Conservation (phyloP, 1,140 invertebrate genomes). For the Drosophila funebris region DNA sequence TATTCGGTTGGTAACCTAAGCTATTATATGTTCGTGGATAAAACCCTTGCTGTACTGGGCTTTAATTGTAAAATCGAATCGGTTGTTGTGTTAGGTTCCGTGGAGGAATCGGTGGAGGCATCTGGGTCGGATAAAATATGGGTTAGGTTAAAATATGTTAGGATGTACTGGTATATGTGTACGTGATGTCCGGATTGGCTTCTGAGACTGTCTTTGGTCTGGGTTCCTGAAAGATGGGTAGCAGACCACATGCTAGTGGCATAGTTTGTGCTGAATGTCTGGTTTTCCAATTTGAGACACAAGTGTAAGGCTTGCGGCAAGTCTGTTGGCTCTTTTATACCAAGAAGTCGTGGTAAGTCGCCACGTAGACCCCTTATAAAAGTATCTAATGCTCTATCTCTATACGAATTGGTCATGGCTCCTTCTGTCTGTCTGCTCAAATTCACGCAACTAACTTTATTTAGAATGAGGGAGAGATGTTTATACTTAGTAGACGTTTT, state of each 20-base stretch:
- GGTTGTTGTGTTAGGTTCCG: background rate
- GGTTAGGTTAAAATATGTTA: background rate
- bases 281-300: constrained; percentile 33
- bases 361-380: constrained; percentile 17
- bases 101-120: background rate
- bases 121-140: background rate
- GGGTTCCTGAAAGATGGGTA: background rate
- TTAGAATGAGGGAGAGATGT: background rate
- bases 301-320: constrained; percentile 25
- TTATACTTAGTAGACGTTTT: background rate
- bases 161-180: background rate
- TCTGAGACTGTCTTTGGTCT: background rate
- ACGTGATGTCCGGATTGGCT: background rate
- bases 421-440: background rate
- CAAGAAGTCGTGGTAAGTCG: constrained; percentile 7
- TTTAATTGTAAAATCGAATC: background rate
- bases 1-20: background rate
- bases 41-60: background rate
- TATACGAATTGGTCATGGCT: constrained; percentile 5
- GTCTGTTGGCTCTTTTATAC: constrained; percentile 24
- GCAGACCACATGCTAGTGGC: background rate
- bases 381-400: constrained; percentile 12
- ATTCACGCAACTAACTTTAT: background rate
- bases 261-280: constrained; percentile 3
- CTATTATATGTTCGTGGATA: background rate